Evolutionary conservation across 2,888 invertebrate genomes (phyloP), one percentile per base, ranked within the genome.

Genomic region (Ditula angustiorana): DNA sequence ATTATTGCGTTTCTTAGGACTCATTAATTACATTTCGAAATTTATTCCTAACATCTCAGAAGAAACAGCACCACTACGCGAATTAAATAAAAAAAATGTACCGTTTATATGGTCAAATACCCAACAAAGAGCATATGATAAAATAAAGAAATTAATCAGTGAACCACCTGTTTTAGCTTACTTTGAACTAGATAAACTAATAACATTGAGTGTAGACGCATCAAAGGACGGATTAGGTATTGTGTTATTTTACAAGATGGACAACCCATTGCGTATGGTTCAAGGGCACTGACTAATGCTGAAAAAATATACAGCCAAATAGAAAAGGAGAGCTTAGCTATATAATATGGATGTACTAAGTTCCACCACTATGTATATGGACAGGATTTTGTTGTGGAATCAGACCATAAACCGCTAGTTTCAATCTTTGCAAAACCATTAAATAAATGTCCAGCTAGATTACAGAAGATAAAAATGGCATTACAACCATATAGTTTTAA

Each of bases 291-390:
- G 10, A 66, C 23, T 10, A 1, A 2, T 11, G 11, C 41, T 4
- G 50, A 66, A 41, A 60, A 61, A 37, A n/a, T n/a, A 4, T 66
- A 66, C 24, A 37, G 50, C 16, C 61, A 61, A 37, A 61, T 66
- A n/a, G 61, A 66, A 37, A 66, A 66, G 26, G 66, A 66, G 21
- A 24, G 50, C 1, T 37, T 62, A 30, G 50, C 66, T 7, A 59
- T 67, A 2, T 21, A 61, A 24, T 66, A 53, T 41, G 66, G 61
- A 3, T 62, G 61, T 30, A 67, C 57, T 19, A 62, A 62, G 33
- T 67, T 67, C 11, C 61, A 67, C 30, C 61, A 66, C 21, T 61
- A 61, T 58, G 26, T 61, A 2, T 66, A 61, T 57, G 66, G 66
- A 5, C 55, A 37, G 26, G 41, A 37, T 8, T 37, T 37, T 37